Conservation (phyloP, 2,888 invertebrate species). For the Steinernema scapterisci region DNA sequence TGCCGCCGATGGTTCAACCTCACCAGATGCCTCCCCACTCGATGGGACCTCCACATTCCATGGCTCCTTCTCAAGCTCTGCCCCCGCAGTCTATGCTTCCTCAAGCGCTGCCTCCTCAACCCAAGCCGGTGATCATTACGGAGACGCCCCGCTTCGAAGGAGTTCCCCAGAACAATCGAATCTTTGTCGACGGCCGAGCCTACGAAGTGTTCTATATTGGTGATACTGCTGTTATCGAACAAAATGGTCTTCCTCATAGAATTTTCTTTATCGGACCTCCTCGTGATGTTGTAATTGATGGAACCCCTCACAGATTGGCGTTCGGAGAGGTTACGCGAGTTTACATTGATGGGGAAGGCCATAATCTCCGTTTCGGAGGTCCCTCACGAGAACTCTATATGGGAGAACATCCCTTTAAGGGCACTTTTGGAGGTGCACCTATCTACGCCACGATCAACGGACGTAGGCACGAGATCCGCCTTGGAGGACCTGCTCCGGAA, state of each 20-base stretch:
- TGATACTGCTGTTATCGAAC: constrained; percentile 65
- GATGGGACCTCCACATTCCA: not conserved
- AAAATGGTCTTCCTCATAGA: constrained; percentile 65
- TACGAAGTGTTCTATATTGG: constrained; percentile 66
- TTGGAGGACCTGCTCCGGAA: constrained; percentile 89
- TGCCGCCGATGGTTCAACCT: not conserved
- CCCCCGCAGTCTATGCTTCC: constrained; percentile 21
- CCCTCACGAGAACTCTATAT: constrained; percentile 89
- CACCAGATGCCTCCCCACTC: not conserved
- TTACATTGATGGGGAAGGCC: constrained; percentile 68
- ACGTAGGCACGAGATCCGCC: constrained; percentile 78
- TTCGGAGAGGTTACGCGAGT: constrained; percentile 62
- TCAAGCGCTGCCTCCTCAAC: not conserved
- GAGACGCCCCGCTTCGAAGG: constrained; percentile 55
- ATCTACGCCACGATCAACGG: constrained; percentile 81
- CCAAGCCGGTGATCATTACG: constrained; percentile 42
- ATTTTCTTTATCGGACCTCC: constrained; percentile 64
- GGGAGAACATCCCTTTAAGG: constrained; percentile 86
- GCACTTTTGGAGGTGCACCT: constrained; percentile 83
- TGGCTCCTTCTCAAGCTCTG: not conserved
- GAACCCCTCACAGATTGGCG: constrained; percentile 50
- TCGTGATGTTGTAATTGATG: constrained; percentile 65
- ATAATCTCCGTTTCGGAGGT: constrained; percentile 79
- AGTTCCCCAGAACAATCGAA: constrained; percentile 66
- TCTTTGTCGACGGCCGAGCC: constrained; percentile 67